Conservation (phyloP, 2,797 vertebrate species). For the Acipenser oxyrinchus region DNA sequence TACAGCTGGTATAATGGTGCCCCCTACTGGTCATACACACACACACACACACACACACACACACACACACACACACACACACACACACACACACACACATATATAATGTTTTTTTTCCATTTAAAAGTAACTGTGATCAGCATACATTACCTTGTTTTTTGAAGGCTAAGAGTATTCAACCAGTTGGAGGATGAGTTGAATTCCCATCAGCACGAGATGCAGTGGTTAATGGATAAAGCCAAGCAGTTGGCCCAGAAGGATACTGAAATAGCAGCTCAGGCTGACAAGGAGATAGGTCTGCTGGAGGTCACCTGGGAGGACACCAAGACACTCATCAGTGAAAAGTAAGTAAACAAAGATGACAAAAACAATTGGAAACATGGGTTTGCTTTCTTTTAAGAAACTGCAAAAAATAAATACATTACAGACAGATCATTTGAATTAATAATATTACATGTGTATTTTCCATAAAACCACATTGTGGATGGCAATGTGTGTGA, state of each 20-base stretch:
- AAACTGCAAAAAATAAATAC: no score
- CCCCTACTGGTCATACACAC: no score
- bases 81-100: no score
- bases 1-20: no score
- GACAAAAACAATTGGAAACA: no score
- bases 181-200: conserved; percentile 87
- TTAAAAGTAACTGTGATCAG: conserved; percentile 21
- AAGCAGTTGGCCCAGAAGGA: conserved; percentile 83
- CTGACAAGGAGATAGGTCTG: conserved; percentile 64
- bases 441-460: no score
- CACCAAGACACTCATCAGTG: conserved; percentile 65
- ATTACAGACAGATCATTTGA: no score
- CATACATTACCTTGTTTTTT: conserved; percentile 14
- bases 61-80: no score
- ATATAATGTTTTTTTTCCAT: background rate
- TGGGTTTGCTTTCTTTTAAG: no score
- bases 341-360: conserved; percentile 61
- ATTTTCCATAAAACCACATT: no score
- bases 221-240: conserved; percentile 83
- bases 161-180: conserved; percentile 78
- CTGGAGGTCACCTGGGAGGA: conserved; percentile 75
- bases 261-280: conserved; percentile 64
- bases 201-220: conserved; percentile 80
- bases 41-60: no score
- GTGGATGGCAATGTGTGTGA: no score